These are phyloP conservation scores for Siniperca obscura DNA, from an alignment of 2,797 vertebrate species.

Conservation along the genomic window DNA sequence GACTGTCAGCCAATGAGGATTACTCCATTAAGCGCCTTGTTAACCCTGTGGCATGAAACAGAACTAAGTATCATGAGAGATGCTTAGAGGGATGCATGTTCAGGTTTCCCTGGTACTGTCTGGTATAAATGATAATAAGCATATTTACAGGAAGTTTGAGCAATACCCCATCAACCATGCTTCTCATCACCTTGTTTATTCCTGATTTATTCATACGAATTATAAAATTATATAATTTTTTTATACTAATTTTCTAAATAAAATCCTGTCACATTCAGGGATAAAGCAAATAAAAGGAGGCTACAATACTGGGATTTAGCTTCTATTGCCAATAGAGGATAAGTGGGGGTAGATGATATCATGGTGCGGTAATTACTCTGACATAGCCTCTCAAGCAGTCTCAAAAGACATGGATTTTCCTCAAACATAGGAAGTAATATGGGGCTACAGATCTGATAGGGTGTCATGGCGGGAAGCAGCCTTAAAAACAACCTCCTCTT, in stretches of 20 bases:
- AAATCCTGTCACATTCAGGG: conserved; percentile 37
- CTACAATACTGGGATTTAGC: conserved; percentile 46
- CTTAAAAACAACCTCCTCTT: conserved; percentile 66
- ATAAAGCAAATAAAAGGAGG: conserved; percentile 39
- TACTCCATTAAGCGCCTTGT: conserved; percentile 74
- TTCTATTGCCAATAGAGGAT: conserved; percentile 57
- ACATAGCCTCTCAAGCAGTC: conserved; percentile 65
- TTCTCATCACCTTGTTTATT: conserved; percentile 33
- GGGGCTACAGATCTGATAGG: conserved; percentile 66
- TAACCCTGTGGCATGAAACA: conserved; percentile 65
- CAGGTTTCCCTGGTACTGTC: conserved; percentile 29
- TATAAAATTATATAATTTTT: no score
- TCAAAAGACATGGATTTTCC: conserved; percentile 68
- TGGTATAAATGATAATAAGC: conserved; percentile 30
- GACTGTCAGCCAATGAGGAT: conserved; percentile 66
- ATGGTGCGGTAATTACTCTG: conserved; percentile 71
- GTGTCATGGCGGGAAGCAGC: conserved; percentile 55
- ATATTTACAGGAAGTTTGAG: conserved; percentile 17
- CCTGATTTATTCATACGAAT: conserved; percentile 21
- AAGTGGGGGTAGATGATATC: conserved; percentile 75
- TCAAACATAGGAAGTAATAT: conserved; percentile 75
- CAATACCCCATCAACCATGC: background rate
- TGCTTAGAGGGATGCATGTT: conserved; percentile 34
- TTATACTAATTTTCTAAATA: conserved; percentile 27
- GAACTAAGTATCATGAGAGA: conserved; percentile 48